Conservation (phyloP, 2,113 vertebrate genomes). For the Prionailurus bengalensis region DNA sequence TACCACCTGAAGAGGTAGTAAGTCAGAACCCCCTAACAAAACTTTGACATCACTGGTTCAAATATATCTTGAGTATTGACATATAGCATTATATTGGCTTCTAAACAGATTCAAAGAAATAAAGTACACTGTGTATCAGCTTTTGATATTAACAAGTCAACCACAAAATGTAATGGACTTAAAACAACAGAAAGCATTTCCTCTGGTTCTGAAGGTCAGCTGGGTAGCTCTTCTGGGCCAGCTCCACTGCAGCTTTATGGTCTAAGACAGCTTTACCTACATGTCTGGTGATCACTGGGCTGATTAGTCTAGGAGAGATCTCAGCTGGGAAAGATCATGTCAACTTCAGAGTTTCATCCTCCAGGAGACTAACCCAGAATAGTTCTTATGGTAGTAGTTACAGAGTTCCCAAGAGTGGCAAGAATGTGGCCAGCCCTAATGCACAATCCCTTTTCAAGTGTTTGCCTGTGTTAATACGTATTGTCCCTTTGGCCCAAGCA, state of each 20-base stretch:
- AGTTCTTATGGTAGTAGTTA: not conserved
- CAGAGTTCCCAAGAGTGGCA: not conserved
- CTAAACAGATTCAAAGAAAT: not conserved
- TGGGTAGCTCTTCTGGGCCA: not conserved
- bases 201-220: not conserved
- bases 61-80: not conserved
- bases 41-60: not conserved
- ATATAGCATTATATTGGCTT: not conserved
- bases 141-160: not conserved
- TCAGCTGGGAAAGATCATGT: not conserved
- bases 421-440: not conserved
- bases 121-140: not conserved
- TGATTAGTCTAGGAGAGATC: not conserved
- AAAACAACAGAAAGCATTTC: not conserved
- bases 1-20: conserved; percentile 81
- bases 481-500: not conserved
- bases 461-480: not conserved
- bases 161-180: not conserved
- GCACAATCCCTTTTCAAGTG: not conserved
- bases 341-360: not conserved
- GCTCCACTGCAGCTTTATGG: not conserved
- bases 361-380: not conserved
- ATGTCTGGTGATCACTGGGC: not conserved
- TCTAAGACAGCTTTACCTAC: not conserved
- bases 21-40: not conserved